Conservation (phyloP, 1,140 invertebrate species). For the Euura lappo region DNA sequence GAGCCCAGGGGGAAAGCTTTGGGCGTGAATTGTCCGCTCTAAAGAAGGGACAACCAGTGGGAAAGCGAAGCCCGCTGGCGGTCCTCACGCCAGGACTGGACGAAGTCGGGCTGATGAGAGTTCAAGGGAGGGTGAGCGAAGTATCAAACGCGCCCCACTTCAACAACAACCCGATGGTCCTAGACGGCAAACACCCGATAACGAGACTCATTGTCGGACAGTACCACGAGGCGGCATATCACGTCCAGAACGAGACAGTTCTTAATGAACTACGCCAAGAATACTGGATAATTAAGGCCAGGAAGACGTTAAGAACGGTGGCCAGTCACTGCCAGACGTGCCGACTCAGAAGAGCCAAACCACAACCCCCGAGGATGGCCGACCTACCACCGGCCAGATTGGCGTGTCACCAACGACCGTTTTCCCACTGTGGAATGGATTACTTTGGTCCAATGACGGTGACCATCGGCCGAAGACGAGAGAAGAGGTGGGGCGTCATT, state of each 20-base stretch:
- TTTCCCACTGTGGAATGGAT: conserved; percentile 38
- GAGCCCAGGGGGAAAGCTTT: no score
- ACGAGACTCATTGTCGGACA: conserved; percentile 26
- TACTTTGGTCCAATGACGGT: conserved; percentile 44
- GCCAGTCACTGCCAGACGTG: conserved; percentile 32
- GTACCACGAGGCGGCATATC: conserved; percentile 24
- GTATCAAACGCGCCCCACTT: neutral
- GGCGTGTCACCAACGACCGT: conserved; percentile 24
- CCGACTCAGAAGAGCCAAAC: conserved; percentile 21
- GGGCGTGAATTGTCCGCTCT: no score
- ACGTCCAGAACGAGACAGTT: conserved; percentile 24
- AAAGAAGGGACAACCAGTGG: no score
- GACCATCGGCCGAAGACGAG: conserved; percentile 28
- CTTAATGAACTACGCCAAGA: conserved; percentile 25
- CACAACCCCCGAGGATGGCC: conserved; percentile 37
- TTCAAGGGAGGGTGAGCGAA: conserved; percentile 14
- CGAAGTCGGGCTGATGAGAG: conserved; percentile 15
- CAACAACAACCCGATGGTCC: conserved; percentile 14
- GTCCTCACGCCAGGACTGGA: no score
- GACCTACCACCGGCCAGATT: conserved; percentile 34
- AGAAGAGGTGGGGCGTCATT: conserved; percentile 31
- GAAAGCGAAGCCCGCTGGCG: no score
- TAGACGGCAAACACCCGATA: conserved; percentile 23
- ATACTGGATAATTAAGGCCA: conserved; percentile 23
- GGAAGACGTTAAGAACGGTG: conserved; percentile 16